Evolutionary conservation across 2,113 vertebrate species (phyloP).

Genomic region (Labeo rohita): DNA sequence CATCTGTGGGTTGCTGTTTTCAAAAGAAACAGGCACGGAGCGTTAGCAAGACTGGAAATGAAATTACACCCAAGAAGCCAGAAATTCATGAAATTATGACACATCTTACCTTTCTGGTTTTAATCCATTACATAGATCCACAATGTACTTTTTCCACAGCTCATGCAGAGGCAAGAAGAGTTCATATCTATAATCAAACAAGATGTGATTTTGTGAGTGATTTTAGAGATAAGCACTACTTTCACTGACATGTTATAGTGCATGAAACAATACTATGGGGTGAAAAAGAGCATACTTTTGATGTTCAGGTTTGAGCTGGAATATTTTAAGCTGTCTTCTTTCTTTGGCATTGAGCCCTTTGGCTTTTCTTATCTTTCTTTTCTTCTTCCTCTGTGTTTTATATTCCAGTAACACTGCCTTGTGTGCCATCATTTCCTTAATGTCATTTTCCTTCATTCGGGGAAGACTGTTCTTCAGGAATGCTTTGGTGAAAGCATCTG

Average conservation of each 20-base stretch:
- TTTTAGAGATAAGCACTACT: not conserved
- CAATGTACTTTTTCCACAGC: slow-evolving; percentile 91
- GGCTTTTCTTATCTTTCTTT: slow-evolving; percentile 67
- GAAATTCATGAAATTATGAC: not conserved
- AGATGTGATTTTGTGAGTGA: not conserved
- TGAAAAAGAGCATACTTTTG: slow-evolving; percentile 75
- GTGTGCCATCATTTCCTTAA: slow-evolving; percentile 69
- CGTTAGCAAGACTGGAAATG: not conserved
- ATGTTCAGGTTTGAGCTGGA: slow-evolving; percentile 83
- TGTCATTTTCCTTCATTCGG: not conserved
- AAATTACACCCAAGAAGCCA: not conserved
- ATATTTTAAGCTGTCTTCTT: slow-evolving; percentile 79
- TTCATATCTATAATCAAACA: slow-evolving; percentile 76
- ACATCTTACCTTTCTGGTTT: slow-evolving; percentile 79
- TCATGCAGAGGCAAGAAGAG: slow-evolving; percentile 90
- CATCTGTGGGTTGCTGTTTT: slow-evolving; percentile 80
- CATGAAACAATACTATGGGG: not conserved
- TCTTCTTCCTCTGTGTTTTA: slow-evolving; percentile 61
- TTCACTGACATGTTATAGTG: not conserved
- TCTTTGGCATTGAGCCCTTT: slow-evolving; percentile 82
- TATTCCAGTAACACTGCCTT: slow-evolving; percentile 86
- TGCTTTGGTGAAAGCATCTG: slow-evolving; percentile 76
- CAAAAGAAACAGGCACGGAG: slow-evolving; percentile 8
- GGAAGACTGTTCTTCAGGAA: slow-evolving; percentile 82
- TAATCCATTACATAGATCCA: slow-evolving; percentile 85